Conservation (phyloP, 2,797 vertebrate genomes). For the Alcedo atthis region DNA sequence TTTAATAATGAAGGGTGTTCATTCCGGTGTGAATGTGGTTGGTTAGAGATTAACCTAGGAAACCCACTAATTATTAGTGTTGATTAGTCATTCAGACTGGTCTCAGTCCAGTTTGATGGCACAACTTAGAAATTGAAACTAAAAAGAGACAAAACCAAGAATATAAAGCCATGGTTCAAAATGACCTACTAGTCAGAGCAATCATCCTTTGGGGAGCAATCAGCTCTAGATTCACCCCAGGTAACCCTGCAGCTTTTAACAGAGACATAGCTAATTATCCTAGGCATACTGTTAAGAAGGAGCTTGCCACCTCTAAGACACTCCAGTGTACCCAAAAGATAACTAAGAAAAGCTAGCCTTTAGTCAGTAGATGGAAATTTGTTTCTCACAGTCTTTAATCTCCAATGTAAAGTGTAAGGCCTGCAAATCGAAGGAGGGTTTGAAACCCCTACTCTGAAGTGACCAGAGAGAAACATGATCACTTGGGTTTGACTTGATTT, state of each 20-base stretch:
- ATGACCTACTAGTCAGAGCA: not conserved
- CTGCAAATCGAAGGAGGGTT: not conserved
- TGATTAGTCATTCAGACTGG: not conserved
- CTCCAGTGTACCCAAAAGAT: not conserved
- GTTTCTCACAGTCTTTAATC: not conserved
- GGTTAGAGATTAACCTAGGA: not conserved
- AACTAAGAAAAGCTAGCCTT: not conserved
- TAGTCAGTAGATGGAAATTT: not conserved
- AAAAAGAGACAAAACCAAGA: not conserved
- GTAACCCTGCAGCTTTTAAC: not conserved
- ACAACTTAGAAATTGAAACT: not conserved
- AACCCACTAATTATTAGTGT: not conserved
- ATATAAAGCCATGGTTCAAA: not conserved
- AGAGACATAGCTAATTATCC: not conserved
- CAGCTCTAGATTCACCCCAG: not conserved
- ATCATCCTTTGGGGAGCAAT: not conserved
- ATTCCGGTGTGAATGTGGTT: not conserved
- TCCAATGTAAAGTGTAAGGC: not conserved
- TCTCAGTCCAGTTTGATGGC: not conserved
- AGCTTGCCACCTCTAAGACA: not conserved
- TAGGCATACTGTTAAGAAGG: not conserved
- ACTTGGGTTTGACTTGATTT: not conserved
- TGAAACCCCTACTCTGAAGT: not conserved
- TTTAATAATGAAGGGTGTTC: not conserved
- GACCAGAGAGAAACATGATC: fast-evolving